These are phyloP conservation scores for Parazoanthus darwini DNA, from an alignment of 92 coral and sea anemone genomes.

Conservation along the genomic window DNA sequence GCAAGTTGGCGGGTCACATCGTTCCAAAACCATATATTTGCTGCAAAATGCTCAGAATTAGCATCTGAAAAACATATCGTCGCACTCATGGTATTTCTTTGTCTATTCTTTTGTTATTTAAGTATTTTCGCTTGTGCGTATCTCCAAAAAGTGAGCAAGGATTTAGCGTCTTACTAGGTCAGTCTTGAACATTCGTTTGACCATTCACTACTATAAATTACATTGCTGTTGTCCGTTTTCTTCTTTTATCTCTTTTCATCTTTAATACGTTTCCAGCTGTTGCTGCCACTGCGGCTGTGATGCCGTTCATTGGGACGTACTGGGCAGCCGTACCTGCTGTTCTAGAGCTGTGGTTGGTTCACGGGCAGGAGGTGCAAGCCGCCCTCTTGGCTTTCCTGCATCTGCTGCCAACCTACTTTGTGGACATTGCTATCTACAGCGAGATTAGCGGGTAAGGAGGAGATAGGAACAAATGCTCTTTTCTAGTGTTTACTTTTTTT, in stretches of 20 bases:
- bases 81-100: too few species aligned
- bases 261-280: constrained; percentile 54
- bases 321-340: constrained; percentile 96
- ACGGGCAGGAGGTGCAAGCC: constrained; percentile 75
- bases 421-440: constrained; percentile 95
- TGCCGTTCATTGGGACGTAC: constrained; percentile 95
- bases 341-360: constrained; percentile 92
- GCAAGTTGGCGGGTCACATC: too few species aligned
- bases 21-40: too few species aligned
- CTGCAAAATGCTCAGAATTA: too few species aligned
- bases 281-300: constrained; percentile 93
- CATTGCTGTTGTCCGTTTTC: background rate
- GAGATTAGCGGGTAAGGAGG: constrained; percentile 92
- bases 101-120: too few species aligned
- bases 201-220: too few species aligned
- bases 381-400: constrained; percentile 82
- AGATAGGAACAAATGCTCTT: background rate
- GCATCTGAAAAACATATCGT: too few species aligned
- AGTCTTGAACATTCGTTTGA: too few species aligned
- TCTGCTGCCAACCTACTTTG: constrained; percentile 88
- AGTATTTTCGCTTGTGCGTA: too few species aligned
- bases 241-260: background rate
- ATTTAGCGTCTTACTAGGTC: too few species aligned
- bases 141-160: too few species aligned
- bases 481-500: background rate